Evolutionary conservation across 1,140 invertebrate genomes (phyloP).

Genomic region (Diploscapter pachys): DNA sequence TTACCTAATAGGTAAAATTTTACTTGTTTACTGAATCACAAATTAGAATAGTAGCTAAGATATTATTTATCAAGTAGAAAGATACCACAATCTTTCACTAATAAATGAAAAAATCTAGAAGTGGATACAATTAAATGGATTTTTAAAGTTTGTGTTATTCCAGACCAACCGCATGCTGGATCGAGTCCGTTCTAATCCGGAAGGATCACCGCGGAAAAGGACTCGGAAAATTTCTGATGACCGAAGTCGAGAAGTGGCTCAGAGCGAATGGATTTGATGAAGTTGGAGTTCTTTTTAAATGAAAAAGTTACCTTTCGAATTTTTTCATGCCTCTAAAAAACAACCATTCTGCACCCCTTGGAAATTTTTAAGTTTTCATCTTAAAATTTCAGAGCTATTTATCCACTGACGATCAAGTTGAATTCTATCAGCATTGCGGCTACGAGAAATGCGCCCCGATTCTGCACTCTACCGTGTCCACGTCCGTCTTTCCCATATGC

Average conservation of each 20-base stretch:
- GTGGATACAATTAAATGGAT: not conserved
- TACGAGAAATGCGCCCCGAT: constrained; percentile 27
- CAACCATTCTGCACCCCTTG: not conserved
- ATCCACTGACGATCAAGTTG: constrained; percentile 24
- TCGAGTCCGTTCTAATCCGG: constrained; percentile 22
- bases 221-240: constrained; percentile 24
- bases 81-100: not conserved
- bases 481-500: constrained; percentile 21
- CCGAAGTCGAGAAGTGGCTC: constrained; percentile 4
- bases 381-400: constrained; percentile 14
- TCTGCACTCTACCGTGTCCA: constrained; percentile 26
- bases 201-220: constrained; percentile 13
- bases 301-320: not conserved
- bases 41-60: not conserved
- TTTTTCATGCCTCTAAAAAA: not conserved
- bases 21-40: not conserved
- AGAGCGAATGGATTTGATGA: constrained; percentile 10
- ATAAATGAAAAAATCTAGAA: not conserved
- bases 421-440: constrained; percentile 17
- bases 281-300: not conserved
- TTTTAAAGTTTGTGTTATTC: not conserved
- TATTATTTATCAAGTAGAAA: not conserved
- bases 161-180: constrained; percentile 9
- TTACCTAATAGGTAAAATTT: constrained; percentile 27
- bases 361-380: not conserved